Evolutionary conservation across 2,888 invertebrate genomes (phyloP), one percentile per base, ranked within the genome.

Genomic region (Micropterix aruncella): DNA sequence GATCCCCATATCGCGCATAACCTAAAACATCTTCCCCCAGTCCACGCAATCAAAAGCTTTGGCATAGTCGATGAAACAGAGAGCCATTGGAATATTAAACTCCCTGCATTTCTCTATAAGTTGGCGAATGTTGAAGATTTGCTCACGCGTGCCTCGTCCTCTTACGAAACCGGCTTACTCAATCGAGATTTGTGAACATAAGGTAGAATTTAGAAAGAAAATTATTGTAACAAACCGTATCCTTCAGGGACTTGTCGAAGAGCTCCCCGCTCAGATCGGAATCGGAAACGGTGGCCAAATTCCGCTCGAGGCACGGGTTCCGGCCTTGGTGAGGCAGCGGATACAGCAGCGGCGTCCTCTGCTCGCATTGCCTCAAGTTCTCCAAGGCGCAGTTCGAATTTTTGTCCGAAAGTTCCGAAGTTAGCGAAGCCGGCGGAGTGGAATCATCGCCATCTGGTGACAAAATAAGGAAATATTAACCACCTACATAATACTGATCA

Each of bases 281-380:
- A 48, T 76, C 72, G 54, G 71, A 60, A 44, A 73, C 60, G 51
- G 74, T 60, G 66, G 77, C 77, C 51, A 80, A 62, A 63, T 89
- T 89, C 7, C 86, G 66, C 56, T 86, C 87, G 56, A 83, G 70
- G 50, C 89, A 92, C 7, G 83, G 79, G 69, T 90, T 92, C 18
- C 86, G 72, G 1, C 91, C 92, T 60, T 90, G 87, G 61, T 88
- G 84, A 0, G 88, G 85, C 56, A 84, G 88, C 0, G 66, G 58
- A 57, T 62, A 65, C 0, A 66, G 56, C 39, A 89, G 63, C 27
- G 80, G 80, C 2, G 65, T 64, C 3, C 60, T 60, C 45, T 63
- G 65, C 54, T 66, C 67, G 52, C 64, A 61, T 2, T 51, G 48
- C 19, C 57, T 7, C 7, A 27, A 9, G 7, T 27, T 27, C 4